phyloP scores from a whole-genome alignment of 2,113 vertebrate species.

The Sclerurus mexicanus region DNA sequence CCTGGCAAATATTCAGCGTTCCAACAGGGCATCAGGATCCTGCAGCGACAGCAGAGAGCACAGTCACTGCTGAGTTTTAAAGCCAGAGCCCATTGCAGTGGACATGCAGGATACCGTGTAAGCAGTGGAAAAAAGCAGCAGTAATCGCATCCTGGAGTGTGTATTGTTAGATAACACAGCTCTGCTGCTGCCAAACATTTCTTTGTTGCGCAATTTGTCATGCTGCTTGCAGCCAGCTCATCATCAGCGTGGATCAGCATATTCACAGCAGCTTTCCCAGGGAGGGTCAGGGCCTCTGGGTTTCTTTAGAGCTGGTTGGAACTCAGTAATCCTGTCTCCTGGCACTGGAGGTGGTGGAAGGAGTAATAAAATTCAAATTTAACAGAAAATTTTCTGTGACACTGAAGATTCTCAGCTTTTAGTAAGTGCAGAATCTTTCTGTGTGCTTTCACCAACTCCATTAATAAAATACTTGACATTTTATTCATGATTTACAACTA shows the following conservation, averaged over 20 bases:
- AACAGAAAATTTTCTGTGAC: background rate
- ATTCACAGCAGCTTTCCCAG: background rate
- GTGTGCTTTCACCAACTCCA: background rate
- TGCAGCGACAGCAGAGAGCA: background rate
- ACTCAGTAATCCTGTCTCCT: background rate
- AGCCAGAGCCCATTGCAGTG: background rate
- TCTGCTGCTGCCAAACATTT: background rate
- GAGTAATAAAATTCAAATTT: background rate
- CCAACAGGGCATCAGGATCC: background rate
- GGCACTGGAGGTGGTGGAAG: background rate
- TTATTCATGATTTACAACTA: background rate
- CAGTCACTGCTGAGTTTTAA: background rate
- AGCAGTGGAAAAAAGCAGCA: background rate
- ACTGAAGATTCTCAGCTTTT: background rate
- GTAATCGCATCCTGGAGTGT: background rate
- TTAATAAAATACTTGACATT: background rate
- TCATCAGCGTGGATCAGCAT: background rate
- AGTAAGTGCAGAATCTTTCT: background rate
- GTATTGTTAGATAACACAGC: background rate
- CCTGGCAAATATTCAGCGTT: background rate
- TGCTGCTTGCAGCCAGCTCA: background rate
- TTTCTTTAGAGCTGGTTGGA: background rate
- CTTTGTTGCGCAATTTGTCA: conserved; percentile 37
- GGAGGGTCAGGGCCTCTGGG: background rate
- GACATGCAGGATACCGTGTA: background rate